Conservation (phyloP, 2,888 invertebrate genomes). For the Acrocyrtus sp. region DNA sequence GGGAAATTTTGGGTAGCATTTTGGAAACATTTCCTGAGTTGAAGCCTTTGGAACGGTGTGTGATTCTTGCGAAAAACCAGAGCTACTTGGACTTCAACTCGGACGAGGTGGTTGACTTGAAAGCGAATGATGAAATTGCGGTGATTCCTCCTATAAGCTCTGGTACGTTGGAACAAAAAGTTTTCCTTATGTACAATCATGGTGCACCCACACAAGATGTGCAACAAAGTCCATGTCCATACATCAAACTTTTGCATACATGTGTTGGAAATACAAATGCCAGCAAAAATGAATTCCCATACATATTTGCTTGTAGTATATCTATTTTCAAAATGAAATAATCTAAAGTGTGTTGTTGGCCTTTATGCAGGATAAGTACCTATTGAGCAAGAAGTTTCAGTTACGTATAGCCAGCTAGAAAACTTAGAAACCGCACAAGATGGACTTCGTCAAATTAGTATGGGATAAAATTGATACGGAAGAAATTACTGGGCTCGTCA, state of each 20-base stretch:
- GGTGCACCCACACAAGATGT: too few relatives aligned
- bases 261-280: too few relatives aligned
- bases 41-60: slow-evolving; percentile 74
- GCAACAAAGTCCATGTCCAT: too few relatives aligned
- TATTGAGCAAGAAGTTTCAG: too few relatives aligned
- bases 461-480: slow-evolving; percentile 76
- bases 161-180: too few relatives aligned
- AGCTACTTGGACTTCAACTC: slow-evolving; percentile 73
- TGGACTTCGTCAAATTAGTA: slow-evolving; percentile 79
- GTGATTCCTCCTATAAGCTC: slow-evolving; percentile 95
- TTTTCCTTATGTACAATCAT: too few relatives aligned
- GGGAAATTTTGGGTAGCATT: slow-evolving; percentile 73
- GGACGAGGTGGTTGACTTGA: slow-evolving; percentile 71
- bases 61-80: slow-evolving; percentile 87
- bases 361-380: slow-evolving; percentile 2
- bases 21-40: slow-evolving; percentile 73
- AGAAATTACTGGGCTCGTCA: slow-evolving; percentile 74
- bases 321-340: too few relatives aligned
- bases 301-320: too few relatives aligned
- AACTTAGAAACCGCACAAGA: slow-evolving; percentile 66
- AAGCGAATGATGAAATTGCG: slow-evolving; percentile 83
- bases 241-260: too few relatives aligned
- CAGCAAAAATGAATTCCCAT: too few relatives aligned
- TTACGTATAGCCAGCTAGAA: neutral
- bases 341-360: too few relatives aligned